Conservation (phyloP, 2,113 vertebrate species). For the Chaenogobius annularis region DNA sequence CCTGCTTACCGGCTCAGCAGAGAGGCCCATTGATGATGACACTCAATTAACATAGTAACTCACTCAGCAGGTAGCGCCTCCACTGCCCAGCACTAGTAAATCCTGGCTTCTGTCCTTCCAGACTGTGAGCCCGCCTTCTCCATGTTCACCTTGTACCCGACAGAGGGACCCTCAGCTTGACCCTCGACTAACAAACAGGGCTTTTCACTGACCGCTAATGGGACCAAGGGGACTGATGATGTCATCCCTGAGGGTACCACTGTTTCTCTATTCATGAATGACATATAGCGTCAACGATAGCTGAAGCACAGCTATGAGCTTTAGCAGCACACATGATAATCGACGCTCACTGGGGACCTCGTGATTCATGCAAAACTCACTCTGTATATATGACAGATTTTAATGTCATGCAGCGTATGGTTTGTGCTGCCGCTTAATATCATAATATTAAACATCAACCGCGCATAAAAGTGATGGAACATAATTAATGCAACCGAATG, state of each 20-base stretch:
- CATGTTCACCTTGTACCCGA: conserved; percentile 26
- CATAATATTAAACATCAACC: no score
- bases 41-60: conserved; percentile 99
- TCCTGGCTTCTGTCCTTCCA: conserved; percentile 15
- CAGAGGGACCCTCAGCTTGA: conserved; percentile 68
- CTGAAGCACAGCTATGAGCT: conserved; percentile 1
- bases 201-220: conserved; percentile 76
- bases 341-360: background rate
- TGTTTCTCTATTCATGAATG: conserved; percentile 3
- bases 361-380: conserved; percentile 4
- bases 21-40: conserved; percentile 89
- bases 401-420: background rate
- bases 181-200: conserved; percentile 73
- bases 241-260: conserved; percentile 40
- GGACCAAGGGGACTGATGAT: conserved; percentile 26
- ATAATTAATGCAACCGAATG: no score
- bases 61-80: conserved; percentile 80
- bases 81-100: conserved; percentile 60
- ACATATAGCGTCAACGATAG: background rate
- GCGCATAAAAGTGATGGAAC: no score
- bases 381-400: background rate
- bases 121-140: conserved; percentile 6
- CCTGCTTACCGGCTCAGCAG: conserved; percentile 86
- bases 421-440: background rate
- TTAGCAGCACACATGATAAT: conserved; percentile 4